Conservation (phyloP, 1,140 invertebrate species). For the Drosophila orosa region DNA sequence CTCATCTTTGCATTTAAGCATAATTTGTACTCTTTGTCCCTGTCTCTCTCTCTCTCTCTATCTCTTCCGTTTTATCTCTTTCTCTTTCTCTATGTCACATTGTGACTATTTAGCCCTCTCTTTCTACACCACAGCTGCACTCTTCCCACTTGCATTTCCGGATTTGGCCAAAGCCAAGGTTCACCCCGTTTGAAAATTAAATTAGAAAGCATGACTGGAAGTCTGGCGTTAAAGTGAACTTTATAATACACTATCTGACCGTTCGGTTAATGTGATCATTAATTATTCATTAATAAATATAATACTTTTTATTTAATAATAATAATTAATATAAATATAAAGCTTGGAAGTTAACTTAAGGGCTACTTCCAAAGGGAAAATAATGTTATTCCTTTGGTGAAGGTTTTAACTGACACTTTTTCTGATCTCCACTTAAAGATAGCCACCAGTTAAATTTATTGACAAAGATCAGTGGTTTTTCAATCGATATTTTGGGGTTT, state of each 20-base stretch:
- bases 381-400: background rate
- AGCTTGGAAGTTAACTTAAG: background rate
- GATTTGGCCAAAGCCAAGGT: conserved; percentile 54
- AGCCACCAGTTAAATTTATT: background rate
- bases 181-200: conserved; percentile 58
- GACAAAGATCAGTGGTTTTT: background rate
- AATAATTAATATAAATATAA: no score
- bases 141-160: conserved; percentile 39
- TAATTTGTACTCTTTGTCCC: conserved; percentile 38
- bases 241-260: background rate
- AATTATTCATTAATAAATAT: no score
- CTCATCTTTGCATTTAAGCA: conserved; percentile 18
- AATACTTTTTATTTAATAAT: no score
- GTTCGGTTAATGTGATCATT: background rate
- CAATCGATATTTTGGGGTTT: no score
- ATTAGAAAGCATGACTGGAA: conserved; percentile 51
- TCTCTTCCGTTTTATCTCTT: background rate
- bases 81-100: background rate
- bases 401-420: background rate
- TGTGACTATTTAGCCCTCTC: background rate
- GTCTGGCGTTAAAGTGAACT: background rate
- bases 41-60: background rate
- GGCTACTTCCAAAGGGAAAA: background rate
- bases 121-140: background rate
- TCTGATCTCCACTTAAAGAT: background rate